Conservation (phyloP, 1,140 invertebrate genomes). For the Oryctes rhinoceros region DNA sequence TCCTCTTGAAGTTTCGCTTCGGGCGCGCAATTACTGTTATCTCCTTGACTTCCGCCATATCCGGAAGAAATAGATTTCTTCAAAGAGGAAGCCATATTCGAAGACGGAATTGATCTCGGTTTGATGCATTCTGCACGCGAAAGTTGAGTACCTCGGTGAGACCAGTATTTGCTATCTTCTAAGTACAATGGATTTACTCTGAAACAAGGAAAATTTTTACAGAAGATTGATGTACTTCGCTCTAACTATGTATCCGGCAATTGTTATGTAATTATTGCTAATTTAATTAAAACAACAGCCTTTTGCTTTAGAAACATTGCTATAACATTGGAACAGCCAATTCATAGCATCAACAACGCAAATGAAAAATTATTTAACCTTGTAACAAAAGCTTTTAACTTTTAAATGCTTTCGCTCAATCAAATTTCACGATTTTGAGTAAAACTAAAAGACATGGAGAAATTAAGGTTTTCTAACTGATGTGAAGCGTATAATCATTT, state of each 20-base stretch:
- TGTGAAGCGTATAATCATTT: too few species aligned
- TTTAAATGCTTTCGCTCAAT: too few species aligned
- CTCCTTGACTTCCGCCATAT: constrained; percentile 55
- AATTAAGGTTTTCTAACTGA: too few species aligned
- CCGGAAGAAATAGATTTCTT: constrained; percentile 57
- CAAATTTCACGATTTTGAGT: too few species aligned
- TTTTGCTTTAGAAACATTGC: too few species aligned
- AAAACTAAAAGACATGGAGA: too few species aligned
- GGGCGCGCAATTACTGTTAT: constrained; percentile 50
- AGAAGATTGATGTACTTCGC: neutral
- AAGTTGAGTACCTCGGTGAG: neutral
- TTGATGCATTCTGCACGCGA: constrained; percentile 43
- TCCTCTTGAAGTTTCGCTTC: constrained; percentile 53
- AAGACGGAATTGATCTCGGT: constrained; percentile 47
- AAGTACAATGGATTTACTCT: constrained; percentile 29
- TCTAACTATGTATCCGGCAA: too few species aligned
- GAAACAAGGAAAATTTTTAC: neutral
- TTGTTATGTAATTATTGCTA: too few species aligned
- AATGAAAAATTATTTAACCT: too few species aligned
- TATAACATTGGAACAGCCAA: neutral
- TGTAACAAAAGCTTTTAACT: too few species aligned
- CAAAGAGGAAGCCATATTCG: constrained; percentile 42
- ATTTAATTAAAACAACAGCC: too few species aligned
- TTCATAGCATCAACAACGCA: neutral
- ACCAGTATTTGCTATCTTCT: constrained; percentile 18